Percentiles rank a stretch among this genome's conserved stretches.
phyloP scores from a whole-genome alignment of 2,888 invertebrate species.

The Aethes cnicana region DNA sequence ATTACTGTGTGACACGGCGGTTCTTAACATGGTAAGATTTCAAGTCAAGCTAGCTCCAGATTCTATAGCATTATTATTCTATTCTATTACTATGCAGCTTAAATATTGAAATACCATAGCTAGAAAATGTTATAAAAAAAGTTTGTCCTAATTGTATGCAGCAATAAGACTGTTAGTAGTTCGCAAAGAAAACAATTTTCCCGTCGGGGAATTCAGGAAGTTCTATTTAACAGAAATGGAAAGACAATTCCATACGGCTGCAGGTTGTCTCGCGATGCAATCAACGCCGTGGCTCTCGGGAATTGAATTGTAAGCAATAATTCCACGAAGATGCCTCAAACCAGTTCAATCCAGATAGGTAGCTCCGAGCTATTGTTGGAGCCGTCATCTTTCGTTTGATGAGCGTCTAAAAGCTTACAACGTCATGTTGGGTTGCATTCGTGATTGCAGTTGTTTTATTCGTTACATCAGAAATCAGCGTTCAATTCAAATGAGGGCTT shows the following conservation, averaged over 20 bases:
- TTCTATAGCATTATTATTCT: too few relatives aligned
- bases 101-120: too few relatives aligned
- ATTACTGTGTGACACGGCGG: too few relatives aligned
- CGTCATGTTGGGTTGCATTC: conserved; percentile 7
- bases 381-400: conserved; percentile 1
- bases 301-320: conserved; percentile 46
- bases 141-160: too few relatives aligned
- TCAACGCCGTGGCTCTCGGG: conserved; percentile 39
- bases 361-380: neutral
- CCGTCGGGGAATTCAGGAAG: conserved; percentile 27
- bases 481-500: too few relatives aligned
- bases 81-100: too few relatives aligned
- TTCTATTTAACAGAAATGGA: conserved; percentile 35
- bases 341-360: conserved; percentile 16
- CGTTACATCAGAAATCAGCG: neutral
- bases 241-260: conserved; percentile 32
- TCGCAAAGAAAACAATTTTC: conserved; percentile 28
- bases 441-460: conserved; percentile 9
- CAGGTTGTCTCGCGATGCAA: conserved; percentile 36
- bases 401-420: conserved; percentile 25
- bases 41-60: too few relatives aligned
- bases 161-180: too few relatives aligned
- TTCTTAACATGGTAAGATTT: too few relatives aligned
- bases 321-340: conserved; percentile 34
- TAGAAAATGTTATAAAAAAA: too few relatives aligned